phyloP scores from a whole-genome alignment of 2,113 vertebrate genomes.

The Pogona vitticeps region DNA sequence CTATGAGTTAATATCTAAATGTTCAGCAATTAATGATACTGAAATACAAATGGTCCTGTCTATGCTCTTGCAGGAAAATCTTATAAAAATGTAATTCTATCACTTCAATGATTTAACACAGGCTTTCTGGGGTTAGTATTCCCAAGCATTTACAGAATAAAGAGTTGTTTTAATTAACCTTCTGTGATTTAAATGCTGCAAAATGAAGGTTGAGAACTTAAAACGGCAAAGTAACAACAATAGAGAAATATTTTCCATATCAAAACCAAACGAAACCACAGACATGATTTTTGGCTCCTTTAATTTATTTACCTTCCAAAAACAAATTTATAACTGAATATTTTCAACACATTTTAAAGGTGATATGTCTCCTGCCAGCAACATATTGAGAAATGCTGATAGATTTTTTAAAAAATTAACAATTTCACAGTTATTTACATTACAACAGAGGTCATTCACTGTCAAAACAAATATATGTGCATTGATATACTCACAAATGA shows the following conservation, averaged over 20 bases:
- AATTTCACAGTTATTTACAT: constrained; percentile 31
- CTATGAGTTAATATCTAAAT: constrained; percentile 86
- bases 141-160: constrained; percentile 75
- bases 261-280: constrained; percentile 19
- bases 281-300: constrained; percentile 20
- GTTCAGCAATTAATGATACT: constrained; percentile 87
- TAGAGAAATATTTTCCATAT: constrained; percentile 24
- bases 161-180: constrained; percentile 87
- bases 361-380: constrained; percentile 18
- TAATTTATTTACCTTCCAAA: constrained; percentile 1
- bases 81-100: constrained; percentile 71
- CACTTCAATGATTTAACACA: constrained; percentile 74
- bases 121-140: constrained; percentile 77
- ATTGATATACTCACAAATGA: not conserved
- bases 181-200: constrained; percentile 81
- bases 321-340: constrained; percentile 14
- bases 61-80: constrained; percentile 70
- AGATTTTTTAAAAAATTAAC: constrained; percentile 16
- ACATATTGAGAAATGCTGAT: not conserved
- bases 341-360: constrained; percentile 25
- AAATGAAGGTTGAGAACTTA: constrained; percentile 58
- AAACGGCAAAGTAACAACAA: constrained; percentile 47
- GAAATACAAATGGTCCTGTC: constrained; percentile 80
- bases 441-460: not conserved
- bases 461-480: not conserved